phyloP scores from a whole-genome alignment of 2,888 invertebrate species.

The Apeira syringaria region DNA sequence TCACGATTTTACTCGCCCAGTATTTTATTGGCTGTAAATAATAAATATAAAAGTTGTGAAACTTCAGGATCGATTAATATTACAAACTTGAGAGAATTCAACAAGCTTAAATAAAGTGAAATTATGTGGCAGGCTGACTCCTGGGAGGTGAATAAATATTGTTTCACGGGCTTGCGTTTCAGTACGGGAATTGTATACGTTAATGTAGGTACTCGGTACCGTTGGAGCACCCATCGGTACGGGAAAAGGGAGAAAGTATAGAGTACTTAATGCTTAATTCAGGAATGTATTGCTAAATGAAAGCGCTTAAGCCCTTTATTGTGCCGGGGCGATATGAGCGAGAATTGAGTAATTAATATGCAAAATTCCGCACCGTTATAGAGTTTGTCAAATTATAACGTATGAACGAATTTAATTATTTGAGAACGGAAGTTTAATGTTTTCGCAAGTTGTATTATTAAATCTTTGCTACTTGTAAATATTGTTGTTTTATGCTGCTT shows the following conservation, averaged over 20 bases:
- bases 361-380: slow-evolving; percentile 15
- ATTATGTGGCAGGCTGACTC: slow-evolving; percentile 46
- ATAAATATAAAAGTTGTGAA: slow-evolving; percentile 54
- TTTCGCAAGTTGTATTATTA: slow-evolving; percentile 4
- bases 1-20: slow-evolving; percentile 36
- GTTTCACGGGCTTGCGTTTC: slow-evolving; percentile 48
- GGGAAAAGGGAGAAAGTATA: slow-evolving; percentile 20
- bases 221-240: slow-evolving; percentile 25
- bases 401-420: slow-evolving; percentile 21
- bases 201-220: slow-evolving; percentile 40
- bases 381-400: slow-evolving; percentile 23
- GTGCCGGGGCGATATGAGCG: slow-evolving; percentile 15
- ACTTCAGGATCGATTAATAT: slow-evolving; percentile 59
- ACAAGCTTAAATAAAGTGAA: slow-evolving; percentile 55
- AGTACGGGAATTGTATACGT: slow-evolving; percentile 50
- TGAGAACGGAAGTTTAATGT: slow-evolving; percentile 4
- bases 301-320: slow-evolving; percentile 15
- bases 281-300: slow-evolving; percentile 17
- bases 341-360: slow-evolving; percentile 21
- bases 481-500: too few relatives aligned
- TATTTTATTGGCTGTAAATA: slow-evolving; percentile 51
- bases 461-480: too few relatives aligned
- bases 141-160: slow-evolving; percentile 48
- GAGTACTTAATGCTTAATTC: slow-evolving; percentile 29
- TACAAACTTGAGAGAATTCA: slow-evolving; percentile 51